phyloP scores from a whole-genome alignment of 2,797 vertebrate species.

The Chelon labrosus region DNA sequence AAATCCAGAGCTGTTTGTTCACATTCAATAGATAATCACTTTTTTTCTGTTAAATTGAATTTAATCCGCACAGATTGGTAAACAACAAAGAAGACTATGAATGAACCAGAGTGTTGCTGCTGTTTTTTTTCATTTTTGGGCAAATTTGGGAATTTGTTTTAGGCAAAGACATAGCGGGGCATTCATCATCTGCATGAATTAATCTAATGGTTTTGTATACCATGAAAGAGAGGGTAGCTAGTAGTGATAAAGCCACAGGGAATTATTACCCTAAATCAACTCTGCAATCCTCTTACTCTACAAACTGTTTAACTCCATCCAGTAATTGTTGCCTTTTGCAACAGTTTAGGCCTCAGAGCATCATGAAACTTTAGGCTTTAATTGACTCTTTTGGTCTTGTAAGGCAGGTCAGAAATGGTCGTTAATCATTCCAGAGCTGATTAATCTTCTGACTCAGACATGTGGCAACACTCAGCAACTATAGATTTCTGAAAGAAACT shows the following conservation, averaged over 20 bases:
- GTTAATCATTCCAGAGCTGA: neutral
- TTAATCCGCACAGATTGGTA: neutral
- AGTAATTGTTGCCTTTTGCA: neutral
- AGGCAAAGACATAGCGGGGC: neutral
- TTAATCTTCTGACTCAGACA: too few relatives aligned
- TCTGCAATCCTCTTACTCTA: neutral
- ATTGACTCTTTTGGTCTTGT: neutral
- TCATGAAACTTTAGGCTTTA: neutral
- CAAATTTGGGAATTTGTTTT: neutral
- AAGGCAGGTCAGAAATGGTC: neutral
- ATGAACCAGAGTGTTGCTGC: neutral
- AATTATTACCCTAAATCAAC: neutral
- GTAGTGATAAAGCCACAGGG: neutral
- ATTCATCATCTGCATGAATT: too few relatives aligned
- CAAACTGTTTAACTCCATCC: neutral
- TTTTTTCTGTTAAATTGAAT: slow-evolving; percentile 16
- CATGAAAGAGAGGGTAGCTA: neutral
- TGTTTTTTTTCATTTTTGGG: neutral
- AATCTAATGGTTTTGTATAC: too few relatives aligned
- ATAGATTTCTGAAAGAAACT: neutral
- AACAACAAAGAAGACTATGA: neutral
- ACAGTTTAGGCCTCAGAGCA: neutral
- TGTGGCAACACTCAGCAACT: too few relatives aligned
- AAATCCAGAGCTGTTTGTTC: slow-evolving; percentile 11
- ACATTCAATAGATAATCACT: slow-evolving; percentile 23